Evolutionary conservation across 2,113 vertebrate species (phyloP).

Genomic region (Myodes glareolus): DNA sequence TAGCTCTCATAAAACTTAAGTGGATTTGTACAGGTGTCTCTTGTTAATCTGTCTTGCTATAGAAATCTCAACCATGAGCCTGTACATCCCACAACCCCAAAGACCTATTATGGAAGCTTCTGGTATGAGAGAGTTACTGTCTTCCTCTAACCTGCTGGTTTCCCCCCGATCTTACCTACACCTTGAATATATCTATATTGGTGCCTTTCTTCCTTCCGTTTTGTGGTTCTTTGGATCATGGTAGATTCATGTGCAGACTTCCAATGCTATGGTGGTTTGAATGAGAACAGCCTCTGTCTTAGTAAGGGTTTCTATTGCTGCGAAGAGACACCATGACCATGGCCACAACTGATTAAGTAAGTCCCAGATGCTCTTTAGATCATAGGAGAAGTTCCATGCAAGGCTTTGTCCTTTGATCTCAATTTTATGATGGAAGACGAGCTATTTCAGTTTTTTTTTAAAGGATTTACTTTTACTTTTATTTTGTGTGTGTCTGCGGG

Average conservation of each 20-base stretch:
- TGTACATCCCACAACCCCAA: not conserved
- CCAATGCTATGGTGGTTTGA: not conserved
- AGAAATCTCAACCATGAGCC: not conserved
- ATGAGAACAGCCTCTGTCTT: not conserved
- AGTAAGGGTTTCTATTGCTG: not conserved
- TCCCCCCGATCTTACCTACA: not conserved
- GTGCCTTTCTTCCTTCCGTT: not conserved
- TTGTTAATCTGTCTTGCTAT: not conserved
- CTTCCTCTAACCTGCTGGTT: not conserved
- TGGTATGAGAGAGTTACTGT: not conserved
- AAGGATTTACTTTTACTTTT: not conserved
- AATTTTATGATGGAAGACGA: not conserved
- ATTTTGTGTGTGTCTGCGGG: not conserved
- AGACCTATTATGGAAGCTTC: not conserved
- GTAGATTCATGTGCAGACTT: not conserved
- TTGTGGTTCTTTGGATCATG: not conserved
- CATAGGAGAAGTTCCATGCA: not conserved
- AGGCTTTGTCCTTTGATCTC: not conserved
- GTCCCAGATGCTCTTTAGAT: not conserved
- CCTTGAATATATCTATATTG: not conserved
- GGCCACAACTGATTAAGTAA: not conserved
- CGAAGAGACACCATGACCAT: not conserved
- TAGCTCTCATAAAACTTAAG: not conserved
- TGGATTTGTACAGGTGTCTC: not conserved
- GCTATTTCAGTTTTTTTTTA: not conserved